These are phyloP conservation scores for Gastracanthus pulcherrimus DNA, from an alignment of 2,888 invertebrate genomes.

Conservation along the genomic window DNA sequence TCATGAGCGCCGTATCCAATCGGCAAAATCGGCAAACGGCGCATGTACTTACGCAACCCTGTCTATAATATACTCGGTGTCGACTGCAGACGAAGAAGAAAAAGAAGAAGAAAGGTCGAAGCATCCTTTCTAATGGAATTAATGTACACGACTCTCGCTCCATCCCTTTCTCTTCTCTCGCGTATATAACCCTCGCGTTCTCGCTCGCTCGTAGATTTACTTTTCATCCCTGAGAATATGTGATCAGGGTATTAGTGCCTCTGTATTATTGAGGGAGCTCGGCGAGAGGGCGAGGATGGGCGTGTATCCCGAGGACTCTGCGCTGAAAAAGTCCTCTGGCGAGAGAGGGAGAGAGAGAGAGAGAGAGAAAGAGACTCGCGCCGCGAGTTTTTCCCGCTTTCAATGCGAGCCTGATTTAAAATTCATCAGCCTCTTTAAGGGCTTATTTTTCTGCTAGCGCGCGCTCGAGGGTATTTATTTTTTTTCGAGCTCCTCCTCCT, in stretches of 20 bases:
- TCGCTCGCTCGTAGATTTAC: slow-evolving; percentile 66
- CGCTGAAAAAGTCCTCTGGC: slow-evolving; percentile 70
- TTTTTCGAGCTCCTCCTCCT: slow-evolving; percentile 45
- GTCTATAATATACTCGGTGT: background rate
- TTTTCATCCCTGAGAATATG: slow-evolving; percentile 76
- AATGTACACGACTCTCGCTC: slow-evolving; percentile 69
- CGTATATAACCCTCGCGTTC: background rate
- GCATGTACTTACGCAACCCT: background rate
- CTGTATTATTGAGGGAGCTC: slow-evolving; percentile 70
- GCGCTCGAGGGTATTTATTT: slow-evolving; percentile 75
- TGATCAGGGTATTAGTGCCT: slow-evolving; percentile 77
- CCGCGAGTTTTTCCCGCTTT: slow-evolving; percentile 74
- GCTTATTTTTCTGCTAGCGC: slow-evolving; percentile 76
- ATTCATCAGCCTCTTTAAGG: slow-evolving; percentile 77
- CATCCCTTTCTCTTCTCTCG: slow-evolving; percentile 60
- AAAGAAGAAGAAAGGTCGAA: background rate
- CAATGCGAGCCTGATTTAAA: slow-evolving; percentile 76
- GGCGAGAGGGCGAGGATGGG: background rate
- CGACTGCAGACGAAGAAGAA: background rate
- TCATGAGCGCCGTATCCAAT: slow-evolving; percentile 19
- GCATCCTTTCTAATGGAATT: slow-evolving; percentile 75
- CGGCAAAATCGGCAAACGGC: slow-evolving; percentile 7
- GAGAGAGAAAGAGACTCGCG: no score
- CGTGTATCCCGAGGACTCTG: background rate
- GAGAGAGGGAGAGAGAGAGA: no score